A percentile compares a stretch with the other conserved stretches of the same genome.
These are phyloP conservation scores for Steinernema feltiae DNA, from an alignment of 1,140 invertebrate genomes.

Conservation along the genomic window DNA sequence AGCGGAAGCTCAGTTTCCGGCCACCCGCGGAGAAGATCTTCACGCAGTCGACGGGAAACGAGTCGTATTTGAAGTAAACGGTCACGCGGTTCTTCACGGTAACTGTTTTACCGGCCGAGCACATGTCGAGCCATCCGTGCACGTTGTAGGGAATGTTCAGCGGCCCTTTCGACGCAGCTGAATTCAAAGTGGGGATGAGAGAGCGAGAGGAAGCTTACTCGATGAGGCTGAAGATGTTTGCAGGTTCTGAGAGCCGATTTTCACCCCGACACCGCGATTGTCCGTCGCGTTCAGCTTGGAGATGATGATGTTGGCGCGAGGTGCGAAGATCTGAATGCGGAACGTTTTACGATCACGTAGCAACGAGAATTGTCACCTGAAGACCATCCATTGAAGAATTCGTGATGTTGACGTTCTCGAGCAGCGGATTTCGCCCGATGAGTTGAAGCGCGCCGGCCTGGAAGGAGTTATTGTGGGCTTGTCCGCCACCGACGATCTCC, in stretches of 20 bases:
- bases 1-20: slow-evolving; percentile 62
- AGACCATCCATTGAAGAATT: slow-evolving; percentile 83
- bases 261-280: slow-evolving; percentile 81
- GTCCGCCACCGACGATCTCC: slow-evolving; percentile 85
- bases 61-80: slow-evolving; percentile 94
- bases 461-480: slow-evolving; percentile 82
- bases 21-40: slow-evolving; percentile 82
- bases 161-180: slow-evolving; percentile 70
- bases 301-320: slow-evolving; percentile 58
- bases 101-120: slow-evolving; percentile 85
- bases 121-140: slow-evolving; percentile 92
- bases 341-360: slow-evolving; percentile 19
- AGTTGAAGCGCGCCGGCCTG: slow-evolving; percentile 77
- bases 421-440: slow-evolving; percentile 74
- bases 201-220: too few species aligned
- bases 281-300: slow-evolving; percentile 67
- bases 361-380: slow-evolving; percentile 68
- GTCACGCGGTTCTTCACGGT: slow-evolving; percentile 80
- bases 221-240: slow-evolving; percentile 63
- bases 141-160: slow-evolving; percentile 83
- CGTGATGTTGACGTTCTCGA: slow-evolving; percentile 75
- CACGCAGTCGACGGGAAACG: slow-evolving; percentile 87
- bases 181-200: too few species aligned
- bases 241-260: slow-evolving; percentile 82
- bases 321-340: slow-evolving; percentile 58